Evolutionary conservation across 2,113 vertebrate species (phyloP).

Genomic region (Tragelaphus buxtoni): DNA sequence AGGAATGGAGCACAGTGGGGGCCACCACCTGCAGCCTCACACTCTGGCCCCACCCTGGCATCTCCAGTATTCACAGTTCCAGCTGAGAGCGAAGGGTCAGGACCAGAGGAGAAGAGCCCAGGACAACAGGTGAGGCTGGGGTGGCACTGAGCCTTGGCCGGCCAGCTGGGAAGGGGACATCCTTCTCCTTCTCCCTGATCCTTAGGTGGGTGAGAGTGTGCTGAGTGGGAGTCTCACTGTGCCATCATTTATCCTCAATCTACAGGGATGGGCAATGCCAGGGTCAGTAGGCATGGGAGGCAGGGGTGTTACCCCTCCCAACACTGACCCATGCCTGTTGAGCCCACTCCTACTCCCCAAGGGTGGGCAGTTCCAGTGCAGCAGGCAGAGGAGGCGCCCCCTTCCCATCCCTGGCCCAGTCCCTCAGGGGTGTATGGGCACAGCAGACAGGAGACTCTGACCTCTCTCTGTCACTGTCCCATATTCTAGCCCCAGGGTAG

Average conservation of each 20-base stretch:
- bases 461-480: not conserved
- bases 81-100: constrained; percentile 22
- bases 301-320: not conserved
- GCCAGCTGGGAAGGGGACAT: not conserved
- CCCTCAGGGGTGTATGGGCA: not conserved
- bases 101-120: constrained; percentile 70
- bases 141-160: not conserved
- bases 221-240: not conserved
- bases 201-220: not conserved
- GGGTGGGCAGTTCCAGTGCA: not conserved
- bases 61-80: constrained; percentile 52
- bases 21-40: not conserved
- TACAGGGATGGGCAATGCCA: not conserved
- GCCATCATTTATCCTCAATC: not conserved
- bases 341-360: not conserved
- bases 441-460: not conserved
- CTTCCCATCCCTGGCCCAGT: not conserved
- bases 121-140: constrained; percentile 68
- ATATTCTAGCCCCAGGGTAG: not conserved
- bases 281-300: not conserved
- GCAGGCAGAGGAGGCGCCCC: not conserved
- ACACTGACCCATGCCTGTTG: too few species aligned
- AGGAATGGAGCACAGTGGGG: not conserved
- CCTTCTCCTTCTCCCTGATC: not conserved
- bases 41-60: not conserved